These are phyloP conservation scores for Corythoichthys haematopterus DNA, from an alignment of 2,113 vertebrate species.

Conservation along the genomic window DNA sequence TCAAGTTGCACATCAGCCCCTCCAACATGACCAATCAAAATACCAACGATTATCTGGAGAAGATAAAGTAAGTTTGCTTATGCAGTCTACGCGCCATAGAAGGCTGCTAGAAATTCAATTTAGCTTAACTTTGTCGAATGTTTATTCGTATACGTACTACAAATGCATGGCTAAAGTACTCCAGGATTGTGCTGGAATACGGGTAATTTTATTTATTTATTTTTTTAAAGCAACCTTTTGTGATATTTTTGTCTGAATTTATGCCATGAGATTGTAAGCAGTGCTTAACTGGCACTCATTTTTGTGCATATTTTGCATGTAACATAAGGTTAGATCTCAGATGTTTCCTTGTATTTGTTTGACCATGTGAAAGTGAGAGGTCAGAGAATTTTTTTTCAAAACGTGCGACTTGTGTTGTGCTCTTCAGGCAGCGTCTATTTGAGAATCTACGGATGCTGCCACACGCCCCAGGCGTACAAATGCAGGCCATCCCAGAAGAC, in stretches of 20 bases:
- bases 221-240: background rate
- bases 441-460: slow-evolving; percentile 68
- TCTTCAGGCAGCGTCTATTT: slow-evolving; percentile 60
- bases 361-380: background rate
- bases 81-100: background rate
- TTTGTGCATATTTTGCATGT: background rate
- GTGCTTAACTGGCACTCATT: background rate
- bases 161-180: no score
- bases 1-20: slow-evolving; percentile 98
- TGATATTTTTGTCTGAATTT: background rate
- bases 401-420: background rate
- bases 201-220: no score
- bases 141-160: no score
- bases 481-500: slow-evolving; percentile 93
- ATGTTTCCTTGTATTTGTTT: background rate
- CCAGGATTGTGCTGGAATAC: no score
- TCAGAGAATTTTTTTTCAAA: background rate
- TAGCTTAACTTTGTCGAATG: no score
- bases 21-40: slow-evolving; percentile 99
- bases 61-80: slow-evolving; percentile 80
- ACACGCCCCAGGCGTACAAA: slow-evolving; percentile 68
- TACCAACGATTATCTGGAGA: slow-evolving; percentile 95
- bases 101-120: no score
- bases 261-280: background rate
- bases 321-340: background rate